Percentiles rank a stretch among this genome's conserved stretches.
Evolutionary conservation across 2,888 invertebrate genomes (phyloP).

Genomic region (Agriopis marginaria): DNA sequence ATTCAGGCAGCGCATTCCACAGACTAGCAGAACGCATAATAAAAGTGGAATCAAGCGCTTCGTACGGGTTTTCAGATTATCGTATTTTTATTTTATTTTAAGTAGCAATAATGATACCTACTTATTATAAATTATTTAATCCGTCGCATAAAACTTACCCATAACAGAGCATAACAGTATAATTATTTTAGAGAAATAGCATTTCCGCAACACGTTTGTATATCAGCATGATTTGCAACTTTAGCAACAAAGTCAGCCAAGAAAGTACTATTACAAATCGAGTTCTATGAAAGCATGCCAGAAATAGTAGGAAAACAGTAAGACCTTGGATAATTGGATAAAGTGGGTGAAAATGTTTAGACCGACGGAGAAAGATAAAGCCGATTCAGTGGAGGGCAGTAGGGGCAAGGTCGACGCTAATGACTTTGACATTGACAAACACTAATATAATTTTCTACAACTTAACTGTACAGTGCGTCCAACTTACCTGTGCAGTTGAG

Average conservation of each 20-base stretch:
- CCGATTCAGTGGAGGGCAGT: constrained; percentile 24
- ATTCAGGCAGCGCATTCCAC: too few species aligned
- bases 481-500: too few species aligned
- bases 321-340: constrained; percentile 37
- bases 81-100: too few species aligned
- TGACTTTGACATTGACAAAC: constrained; percentile 33
- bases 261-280: constrained; percentile 15
- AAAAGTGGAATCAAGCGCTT: too few species aligned
- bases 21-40: too few species aligned
- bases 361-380: constrained; percentile 29
- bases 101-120: too few species aligned
- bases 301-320: constrained; percentile 36
- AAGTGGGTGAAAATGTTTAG: constrained; percentile 35
- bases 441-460: constrained; percentile 27
- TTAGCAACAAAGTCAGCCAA: constrained; percentile 9
- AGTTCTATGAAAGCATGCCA: constrained; percentile 25
- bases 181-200: too few species aligned
- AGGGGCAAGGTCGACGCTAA: constrained; percentile 37
- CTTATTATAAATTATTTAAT: too few species aligned
- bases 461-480: neutral
- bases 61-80: too few species aligned
- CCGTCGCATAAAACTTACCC: neutral
- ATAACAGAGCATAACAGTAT: too few species aligned
- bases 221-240: constrained; percentile 8
- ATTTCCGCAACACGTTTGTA: neutral